Base-by-base conservation (phyloP, 2,888 invertebrate genomes). In the Ichneumoninae sp. region DNA sequence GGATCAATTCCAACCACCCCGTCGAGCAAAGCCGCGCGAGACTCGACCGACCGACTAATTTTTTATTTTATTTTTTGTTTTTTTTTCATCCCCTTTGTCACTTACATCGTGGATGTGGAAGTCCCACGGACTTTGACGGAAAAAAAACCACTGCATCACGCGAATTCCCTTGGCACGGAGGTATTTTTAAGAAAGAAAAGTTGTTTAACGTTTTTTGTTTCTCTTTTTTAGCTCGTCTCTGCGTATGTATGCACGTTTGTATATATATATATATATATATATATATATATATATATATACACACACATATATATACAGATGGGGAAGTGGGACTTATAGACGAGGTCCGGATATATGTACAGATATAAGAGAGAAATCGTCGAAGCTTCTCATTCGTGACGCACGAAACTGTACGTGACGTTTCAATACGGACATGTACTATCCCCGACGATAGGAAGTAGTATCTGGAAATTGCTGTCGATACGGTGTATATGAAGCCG, bases 1-100 rank as follows among this genome's bases (percentile, higher is more conserved):
- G 91, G 92, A 92, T 80, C 82, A 83, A 83, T 82, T 92, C 91
- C 91, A 92, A 91, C 86, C 87, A 62, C 81, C 86, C 83, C 52
- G 50, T 62, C 62, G 83, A 50, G 77, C 44, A 69, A 69, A 47
- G 50, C 66, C 47, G 44, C 75, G 36, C 69, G 60, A 44, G 65
- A 71, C 65, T 40, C 36, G 69, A 65, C 65, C 62, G 44, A 80
- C 47, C 50, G 60, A 57, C 77, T 77, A 69, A 65, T 65, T 62
- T 60, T 75, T 80, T 62, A 22, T 70, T 79, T 74, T 74, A 65
- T 69, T 40, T 69, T 30, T 70, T 40, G 1, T 26, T 26, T 22
- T 70, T 50, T 40, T 62, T 54, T 57, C 70, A 26, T 30, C 54
- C 54, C 30, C 57, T 77, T 60, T 52, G 44, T 84, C 82, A 83